Percentiles rank a stretch among this genome's conserved stretches.
These are phyloP conservation scores for Barnardius zonarius DNA, from an alignment of 2,113 vertebrate genomes.

Conservation along the genomic window DNA sequence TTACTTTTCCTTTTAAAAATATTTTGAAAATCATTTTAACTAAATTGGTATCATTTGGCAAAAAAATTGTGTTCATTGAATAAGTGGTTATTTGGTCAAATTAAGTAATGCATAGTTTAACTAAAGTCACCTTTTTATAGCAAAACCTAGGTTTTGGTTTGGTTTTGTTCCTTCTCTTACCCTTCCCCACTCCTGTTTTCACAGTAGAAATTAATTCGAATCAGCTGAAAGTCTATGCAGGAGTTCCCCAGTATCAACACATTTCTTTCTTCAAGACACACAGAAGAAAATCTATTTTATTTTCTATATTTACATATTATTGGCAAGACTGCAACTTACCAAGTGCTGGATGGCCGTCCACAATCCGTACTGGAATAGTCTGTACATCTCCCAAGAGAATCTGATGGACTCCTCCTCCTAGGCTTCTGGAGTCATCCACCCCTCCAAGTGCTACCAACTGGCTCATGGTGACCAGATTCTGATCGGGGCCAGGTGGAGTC, in stretches of 20 bases:
- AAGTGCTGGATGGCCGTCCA: slow-evolving; percentile 63
- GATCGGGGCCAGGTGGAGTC: slow-evolving; percentile 39
- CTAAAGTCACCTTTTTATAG: background rate
- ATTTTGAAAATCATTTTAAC: background rate
- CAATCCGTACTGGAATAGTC: slow-evolving; percentile 71
- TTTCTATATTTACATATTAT: background rate
- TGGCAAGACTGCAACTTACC: slow-evolving; percentile 70
- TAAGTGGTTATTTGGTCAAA: background rate
- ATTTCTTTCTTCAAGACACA: background rate
- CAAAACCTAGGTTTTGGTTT: background rate
- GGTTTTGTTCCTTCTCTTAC: background rate
- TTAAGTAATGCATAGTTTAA: background rate
- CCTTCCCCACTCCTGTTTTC: background rate
- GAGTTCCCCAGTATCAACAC: background rate
- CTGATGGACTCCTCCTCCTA: slow-evolving; percentile 65
- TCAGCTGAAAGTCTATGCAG: background rate
- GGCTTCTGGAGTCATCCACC: slow-evolving; percentile 49
- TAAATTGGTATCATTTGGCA: background rate
- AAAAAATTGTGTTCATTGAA: background rate
- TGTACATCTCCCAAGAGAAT: slow-evolving; percentile 77
- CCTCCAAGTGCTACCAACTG: slow-evolving; percentile 68
- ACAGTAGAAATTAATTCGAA: background rate
- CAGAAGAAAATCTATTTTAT: background rate
- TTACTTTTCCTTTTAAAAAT: background rate
- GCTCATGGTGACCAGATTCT: slow-evolving; percentile 61